Evolutionary conservation across 2,113 vertebrate genomes (phyloP).

Genomic region (Maylandia zebra): DNA sequence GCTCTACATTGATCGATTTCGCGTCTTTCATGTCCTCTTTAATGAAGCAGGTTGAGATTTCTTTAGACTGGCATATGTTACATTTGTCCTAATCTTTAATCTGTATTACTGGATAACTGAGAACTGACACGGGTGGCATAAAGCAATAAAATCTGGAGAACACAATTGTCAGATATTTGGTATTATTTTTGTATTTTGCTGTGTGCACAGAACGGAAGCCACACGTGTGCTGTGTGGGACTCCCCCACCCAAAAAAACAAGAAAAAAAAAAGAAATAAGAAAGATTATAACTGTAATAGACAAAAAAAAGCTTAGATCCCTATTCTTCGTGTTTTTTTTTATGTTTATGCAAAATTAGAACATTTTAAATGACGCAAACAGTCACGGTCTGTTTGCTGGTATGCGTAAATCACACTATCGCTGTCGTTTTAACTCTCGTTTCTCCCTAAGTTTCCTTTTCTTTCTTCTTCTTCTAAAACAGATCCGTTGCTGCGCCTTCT

Average conservation of each 20-base stretch:
- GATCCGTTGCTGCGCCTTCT: not conserved
- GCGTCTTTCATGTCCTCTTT: not conserved
- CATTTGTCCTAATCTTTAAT: not conserved
- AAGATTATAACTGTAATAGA: not conserved
- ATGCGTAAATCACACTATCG: not conserved
- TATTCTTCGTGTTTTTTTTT: not conserved
- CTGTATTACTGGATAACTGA: not conserved
- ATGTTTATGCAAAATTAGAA: not conserved
- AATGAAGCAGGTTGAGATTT: not conserved
- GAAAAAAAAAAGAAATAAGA: accelerated
- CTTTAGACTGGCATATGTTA: not conserved
- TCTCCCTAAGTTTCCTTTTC: not conserved
- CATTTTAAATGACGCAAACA: not conserved
- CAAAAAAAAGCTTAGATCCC: not conserved
- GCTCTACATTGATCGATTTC: too few relatives aligned
- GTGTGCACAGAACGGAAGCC: not conserved
- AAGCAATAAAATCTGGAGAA: not conserved
- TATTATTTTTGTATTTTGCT: not conserved
- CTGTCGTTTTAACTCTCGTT: not conserved
- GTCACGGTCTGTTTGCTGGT: not conserved
- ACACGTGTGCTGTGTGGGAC: not conserved
- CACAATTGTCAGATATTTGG: not conserved
- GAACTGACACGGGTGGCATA: not conserved
- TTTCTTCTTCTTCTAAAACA: not conserved
- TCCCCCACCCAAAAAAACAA: not conserved